Percentiles rank a stretch among this genome's conserved stretches.
Evolutionary conservation across 2,888 invertebrate species (phyloP).

Genomic region (Clanis bilineata): DNA sequence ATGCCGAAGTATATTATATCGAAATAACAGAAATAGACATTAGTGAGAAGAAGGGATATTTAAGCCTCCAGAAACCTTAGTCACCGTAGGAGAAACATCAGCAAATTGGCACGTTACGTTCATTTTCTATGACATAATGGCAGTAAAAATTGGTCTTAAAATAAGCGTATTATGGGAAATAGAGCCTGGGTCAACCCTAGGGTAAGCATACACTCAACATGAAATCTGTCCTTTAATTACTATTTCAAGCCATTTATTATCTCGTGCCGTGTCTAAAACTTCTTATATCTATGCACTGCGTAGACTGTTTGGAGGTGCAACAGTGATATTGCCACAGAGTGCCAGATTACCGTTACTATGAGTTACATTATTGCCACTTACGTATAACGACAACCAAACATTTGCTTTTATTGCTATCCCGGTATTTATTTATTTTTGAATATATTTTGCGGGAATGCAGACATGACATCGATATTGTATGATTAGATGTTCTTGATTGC

Average conservation of each 20-base stretch:
- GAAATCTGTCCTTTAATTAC: too few relatives aligned
- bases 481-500: neutral
- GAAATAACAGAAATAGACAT: too few relatives aligned
- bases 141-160: too few relatives aligned
- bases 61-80: too few relatives aligned
- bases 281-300: neutral
- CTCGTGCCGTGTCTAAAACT: neutral
- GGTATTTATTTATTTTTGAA: neutral
- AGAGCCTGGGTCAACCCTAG: too few relatives aligned
- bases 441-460: neutral
- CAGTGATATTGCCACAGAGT: constrained; percentile 8
- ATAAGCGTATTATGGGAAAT: too few relatives aligned
- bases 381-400: constrained; percentile 9
- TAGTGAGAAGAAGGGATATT: too few relatives aligned
- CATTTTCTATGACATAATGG: too few relatives aligned
- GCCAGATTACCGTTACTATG: constrained; percentile 13
- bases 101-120: too few relatives aligned
- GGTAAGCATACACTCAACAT: too few relatives aligned
- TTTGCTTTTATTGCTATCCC: constrained; percentile 11
- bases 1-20: too few relatives aligned
- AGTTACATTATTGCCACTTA: constrained; percentile 16
- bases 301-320: neutral
- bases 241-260: neutral
- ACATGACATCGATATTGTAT: neutral
- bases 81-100: too few relatives aligned